Conservation (phyloP, 2,113 vertebrate species). For the Phaethon lepturus region DNA sequence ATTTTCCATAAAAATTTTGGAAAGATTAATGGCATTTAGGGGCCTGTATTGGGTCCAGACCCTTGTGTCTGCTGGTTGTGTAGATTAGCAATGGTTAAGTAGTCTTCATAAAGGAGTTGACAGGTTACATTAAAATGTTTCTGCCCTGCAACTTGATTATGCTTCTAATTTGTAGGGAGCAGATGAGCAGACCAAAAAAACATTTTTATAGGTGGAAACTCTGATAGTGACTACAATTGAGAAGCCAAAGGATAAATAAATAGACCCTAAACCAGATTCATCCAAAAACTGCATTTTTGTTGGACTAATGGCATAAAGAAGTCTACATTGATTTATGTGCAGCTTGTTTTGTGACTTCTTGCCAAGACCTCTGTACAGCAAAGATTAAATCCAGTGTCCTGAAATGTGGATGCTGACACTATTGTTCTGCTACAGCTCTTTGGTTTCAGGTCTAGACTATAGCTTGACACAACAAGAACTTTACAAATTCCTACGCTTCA, state of each 20-base stretch:
- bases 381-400: background rate
- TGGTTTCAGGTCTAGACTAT: background rate
- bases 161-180: background rate
- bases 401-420: background rate
- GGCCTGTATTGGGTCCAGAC: background rate
- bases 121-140: background rate
- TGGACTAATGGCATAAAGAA: background rate
- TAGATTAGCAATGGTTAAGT: background rate
- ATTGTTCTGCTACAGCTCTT: background rate
- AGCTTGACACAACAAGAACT: background rate
- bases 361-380: background rate
- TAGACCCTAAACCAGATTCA: rapidly evolving
- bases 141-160: background rate
- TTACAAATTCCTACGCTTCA: background rate
- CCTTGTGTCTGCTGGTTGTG: background rate
- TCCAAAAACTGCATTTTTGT: background rate
- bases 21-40: background rate
- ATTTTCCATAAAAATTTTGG: background rate
- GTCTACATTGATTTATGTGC: background rate
- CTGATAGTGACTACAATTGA: background rate
- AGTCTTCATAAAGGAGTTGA: background rate
- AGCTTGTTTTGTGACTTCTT: background rate
- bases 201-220: background rate
- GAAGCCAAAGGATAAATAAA: background rate
- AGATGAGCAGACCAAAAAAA: background rate